Base-by-base conservation (phyloP, 2,888 invertebrate genomes). In the Bhutanitis thaidina region DNA sequence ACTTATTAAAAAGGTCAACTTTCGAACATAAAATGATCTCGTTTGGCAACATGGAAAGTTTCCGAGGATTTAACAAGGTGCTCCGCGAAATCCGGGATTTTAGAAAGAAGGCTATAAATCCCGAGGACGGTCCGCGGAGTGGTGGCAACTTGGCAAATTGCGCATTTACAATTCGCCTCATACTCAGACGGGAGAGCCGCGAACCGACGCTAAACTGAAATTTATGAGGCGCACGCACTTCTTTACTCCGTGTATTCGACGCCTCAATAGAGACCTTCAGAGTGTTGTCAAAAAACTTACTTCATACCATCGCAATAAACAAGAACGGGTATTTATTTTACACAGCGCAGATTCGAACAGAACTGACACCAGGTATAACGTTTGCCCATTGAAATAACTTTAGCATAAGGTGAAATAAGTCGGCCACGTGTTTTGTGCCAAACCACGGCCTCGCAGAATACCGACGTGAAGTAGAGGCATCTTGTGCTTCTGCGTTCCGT, bases 121-220 rank as follows among this genome's bases (percentile, higher is more conserved):
- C 61, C 53, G 56, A 47, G 55, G 60, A 57, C 60, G 54, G 34
- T 13, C 59, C 60, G 67, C 57, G 61, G 60, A 59, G 55, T 54
- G 37, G n/a, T 13, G n/a, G 39, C 53, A 79, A 80, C 57, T 79
- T 80, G 59, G 69, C 65, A 83, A 82, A 82, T 80, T 71, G 78
- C 65, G 68, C 80, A 81, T 83, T 84, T 78, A 67, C 77, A 74
- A 81, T 81, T 79, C 84, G 76, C 60, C 69, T 75, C 81, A 74
- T 71, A 75, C 69, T 60, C 57, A 54, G 34, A 25, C n/a, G 13
- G 62, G 7, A 56, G 49, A 58, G 59, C 58, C 60, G 64, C 46
- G 39, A 16, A 15, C 27, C 16, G 29, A 53, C 59, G 54, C 59
- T 65, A 76, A 84, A 85, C 77, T 80, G 71, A 77, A 81, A 86